Evolutionary conservation across 2,113 vertebrate genomes (phyloP).

Genomic region (Ptilonorhynchus violaceus): DNA sequence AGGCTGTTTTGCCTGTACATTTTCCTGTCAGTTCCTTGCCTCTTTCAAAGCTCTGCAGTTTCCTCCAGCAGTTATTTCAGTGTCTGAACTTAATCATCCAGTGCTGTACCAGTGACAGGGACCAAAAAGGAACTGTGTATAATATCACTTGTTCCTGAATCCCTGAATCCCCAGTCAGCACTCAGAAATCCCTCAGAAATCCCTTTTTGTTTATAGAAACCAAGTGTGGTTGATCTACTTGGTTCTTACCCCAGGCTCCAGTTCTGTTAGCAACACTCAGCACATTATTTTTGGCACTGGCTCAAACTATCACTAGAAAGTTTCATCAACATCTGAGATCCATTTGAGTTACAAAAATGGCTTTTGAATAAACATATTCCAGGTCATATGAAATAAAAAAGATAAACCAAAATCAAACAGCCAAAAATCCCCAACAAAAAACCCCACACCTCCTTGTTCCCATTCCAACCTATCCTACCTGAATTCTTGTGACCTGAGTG

Average conservation of each 20-base stretch:
- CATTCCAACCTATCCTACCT: neutral
- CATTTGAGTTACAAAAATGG: neutral
- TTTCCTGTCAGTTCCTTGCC: neutral
- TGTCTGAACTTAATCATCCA: neutral
- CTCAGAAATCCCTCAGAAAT: neutral
- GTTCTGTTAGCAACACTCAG: neutral
- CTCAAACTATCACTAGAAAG: neutral
- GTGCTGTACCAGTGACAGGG: neutral
- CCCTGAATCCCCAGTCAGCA: neutral
- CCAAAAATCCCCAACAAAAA: neutral
- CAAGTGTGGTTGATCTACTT: neutral
- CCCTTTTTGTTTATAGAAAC: neutral
- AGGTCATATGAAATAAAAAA: neutral
- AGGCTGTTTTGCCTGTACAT: neutral
- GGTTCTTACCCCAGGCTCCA: neutral
- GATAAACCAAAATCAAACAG: neutral
- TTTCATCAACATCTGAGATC: neutral
- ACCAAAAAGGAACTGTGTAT: neutral
- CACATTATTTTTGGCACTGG: neutral
- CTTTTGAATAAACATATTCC: neutral
- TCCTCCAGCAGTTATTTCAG: neutral
- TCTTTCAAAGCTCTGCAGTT: neutral
- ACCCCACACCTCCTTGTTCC: neutral
- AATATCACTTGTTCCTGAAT: neutral
- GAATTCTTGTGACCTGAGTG: neutral